Base-by-base conservation (phyloP, 2,797 vertebrate genomes). In the Ceryle rudis region DNA sequence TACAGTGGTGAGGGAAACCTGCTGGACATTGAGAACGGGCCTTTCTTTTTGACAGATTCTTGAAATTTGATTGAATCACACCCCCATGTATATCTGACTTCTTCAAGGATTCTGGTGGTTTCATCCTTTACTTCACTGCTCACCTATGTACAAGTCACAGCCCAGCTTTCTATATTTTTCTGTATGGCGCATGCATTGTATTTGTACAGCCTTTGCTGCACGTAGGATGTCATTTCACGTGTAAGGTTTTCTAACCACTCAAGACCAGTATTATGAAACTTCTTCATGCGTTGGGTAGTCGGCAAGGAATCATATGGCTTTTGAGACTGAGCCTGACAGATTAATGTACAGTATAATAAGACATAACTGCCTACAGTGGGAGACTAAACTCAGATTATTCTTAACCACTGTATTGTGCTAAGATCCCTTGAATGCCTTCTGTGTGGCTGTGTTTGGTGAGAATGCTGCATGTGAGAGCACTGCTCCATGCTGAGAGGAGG, bases 221-320 rank as follows among this genome's bases (percentile, higher is more conserved):
- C 0, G 0, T 4, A 21, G 31, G 49, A 66, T n/a, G 11, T 58
- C 2, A 31, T 23, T 64, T 80, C 6, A 44, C 0, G 0, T 52
- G 28, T 31, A 29, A 78, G 37, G 52, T 23, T 80, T 71, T 66
- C 33, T 60, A 28, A 35, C 16, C 4, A 3, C 44, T 60, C 55
- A 52, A 28, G 26, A 6, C 35, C 41, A n/a, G 21, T 42, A 5
- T 11, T 82, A 39, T 44, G 52, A 81, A 61, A 47, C 9, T 6
- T 67, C 31, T 42, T 58, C 5, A 3, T 65, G 52, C 46, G 78
- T 86, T 61, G 25, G 5, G 33, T 39, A 78, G 28, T 37, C 61
- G 35, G 28, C n/a, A 54, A 72, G 49, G 81, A 90, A 41, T 42
- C 29, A 65, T 7, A 5, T 0, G 0, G 61, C 14, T 86, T 90